Conservation (phyloP, 2,888 invertebrate genomes). For the Gymnoscelis rufifasciata region DNA sequence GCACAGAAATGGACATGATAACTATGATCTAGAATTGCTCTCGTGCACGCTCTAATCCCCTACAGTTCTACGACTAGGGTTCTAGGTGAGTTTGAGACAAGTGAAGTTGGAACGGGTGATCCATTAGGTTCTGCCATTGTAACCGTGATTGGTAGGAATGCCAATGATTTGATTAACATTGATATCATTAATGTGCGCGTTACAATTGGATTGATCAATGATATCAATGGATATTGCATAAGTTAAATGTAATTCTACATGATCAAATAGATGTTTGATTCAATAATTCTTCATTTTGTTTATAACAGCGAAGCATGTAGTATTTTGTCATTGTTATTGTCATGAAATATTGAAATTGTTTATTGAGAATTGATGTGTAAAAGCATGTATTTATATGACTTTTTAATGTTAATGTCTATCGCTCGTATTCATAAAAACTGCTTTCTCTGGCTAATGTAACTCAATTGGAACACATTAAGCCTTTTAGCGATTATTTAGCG, state of each 20-base stretch:
- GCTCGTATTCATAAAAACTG: no score
- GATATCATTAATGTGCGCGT: slow-evolving; percentile 29
- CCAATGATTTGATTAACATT: slow-evolving; percentile 43
- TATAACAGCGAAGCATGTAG: no score
- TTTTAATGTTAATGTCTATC: no score
- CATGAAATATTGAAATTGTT: no score
- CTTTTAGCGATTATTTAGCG: no score
- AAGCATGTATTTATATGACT: background rate
- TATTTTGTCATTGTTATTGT: no score
- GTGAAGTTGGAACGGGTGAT: slow-evolving; percentile 33
- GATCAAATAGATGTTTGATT: slow-evolving; percentile 26
- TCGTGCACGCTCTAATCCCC: slow-evolving; percentile 35
- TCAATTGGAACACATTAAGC: no score
- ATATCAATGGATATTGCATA: slow-evolving; percentile 29
- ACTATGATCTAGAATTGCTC: slow-evolving; percentile 23
- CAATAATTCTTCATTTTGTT: no score
- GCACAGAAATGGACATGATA: slow-evolving; percentile 36
- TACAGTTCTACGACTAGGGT: slow-evolving; percentile 12
- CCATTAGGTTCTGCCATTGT: slow-evolving; percentile 28
- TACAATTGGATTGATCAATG: slow-evolving; percentile 13
- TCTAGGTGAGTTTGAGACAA: slow-evolving; percentile 25
- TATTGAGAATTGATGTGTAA: no score
- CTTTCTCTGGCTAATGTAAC: no score
- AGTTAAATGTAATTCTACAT: slow-evolving; percentile 31
- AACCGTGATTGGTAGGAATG: slow-evolving; percentile 47